phyloP scores from a whole-genome alignment of 2,113 vertebrate species.

The Cheilinus undulatus region DNA sequence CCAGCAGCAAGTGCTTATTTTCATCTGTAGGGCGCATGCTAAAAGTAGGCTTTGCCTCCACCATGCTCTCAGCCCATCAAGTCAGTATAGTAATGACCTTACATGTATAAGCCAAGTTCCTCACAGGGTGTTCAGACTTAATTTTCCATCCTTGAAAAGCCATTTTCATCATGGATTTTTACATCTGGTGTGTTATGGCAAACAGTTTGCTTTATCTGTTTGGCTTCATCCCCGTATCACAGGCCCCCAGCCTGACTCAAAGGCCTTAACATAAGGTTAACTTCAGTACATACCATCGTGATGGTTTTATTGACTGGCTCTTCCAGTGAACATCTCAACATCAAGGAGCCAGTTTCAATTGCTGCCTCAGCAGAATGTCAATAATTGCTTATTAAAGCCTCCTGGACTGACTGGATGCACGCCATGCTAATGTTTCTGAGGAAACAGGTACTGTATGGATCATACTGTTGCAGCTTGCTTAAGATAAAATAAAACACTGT shows the following conservation, averaged over 20 bases:
- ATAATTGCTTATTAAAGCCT: constrained; percentile 57
- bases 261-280: constrained; percentile 42
- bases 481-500: constrained; percentile 19
- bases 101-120: constrained; percentile 23
- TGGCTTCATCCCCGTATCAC: constrained; percentile 19
- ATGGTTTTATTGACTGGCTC: constrained; percentile 35
- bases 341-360: constrained; percentile 19
- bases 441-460: constrained; percentile 68
- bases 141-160: constrained; percentile 19
- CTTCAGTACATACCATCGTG: constrained; percentile 32
- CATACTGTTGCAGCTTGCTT: constrained; percentile 74
- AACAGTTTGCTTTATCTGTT: constrained; percentile 35
- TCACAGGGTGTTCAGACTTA: constrained; percentile 10
- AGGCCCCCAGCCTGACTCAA: constrained; percentile 33
- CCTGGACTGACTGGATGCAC: constrained; percentile 59
- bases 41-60: constrained; percentile 62
- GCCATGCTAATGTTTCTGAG: constrained; percentile 66
- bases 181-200: constrained; percentile 40
- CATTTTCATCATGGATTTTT: constrained; percentile 43
- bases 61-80: constrained; percentile 41
- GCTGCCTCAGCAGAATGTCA: constrained; percentile 67
- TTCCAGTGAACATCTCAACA: neutral
- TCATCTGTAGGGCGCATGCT: constrained; percentile 73
- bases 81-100: constrained; percentile 37
- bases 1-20: constrained; percentile 63